Conservation (phyloP, 2,888 invertebrate species). For the Rosalia funebris region DNA sequence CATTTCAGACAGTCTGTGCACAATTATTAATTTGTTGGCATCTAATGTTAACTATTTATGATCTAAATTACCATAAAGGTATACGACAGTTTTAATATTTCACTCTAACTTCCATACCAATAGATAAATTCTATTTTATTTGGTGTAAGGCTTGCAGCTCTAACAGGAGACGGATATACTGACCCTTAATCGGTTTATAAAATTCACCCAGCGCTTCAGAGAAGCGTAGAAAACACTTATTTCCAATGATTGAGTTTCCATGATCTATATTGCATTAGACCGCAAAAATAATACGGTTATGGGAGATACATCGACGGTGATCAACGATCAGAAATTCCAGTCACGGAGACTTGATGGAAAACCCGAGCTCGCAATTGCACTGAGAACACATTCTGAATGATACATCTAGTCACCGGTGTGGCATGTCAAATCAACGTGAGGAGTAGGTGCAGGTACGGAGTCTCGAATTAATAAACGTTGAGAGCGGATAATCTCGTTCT, state of each 20-base stretch:
- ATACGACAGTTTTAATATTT: too few relatives aligned
- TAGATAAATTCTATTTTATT: too few relatives aligned
- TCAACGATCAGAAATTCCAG: slow-evolving; percentile 32
- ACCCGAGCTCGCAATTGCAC: slow-evolving; percentile 42
- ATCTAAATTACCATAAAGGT: too few relatives aligned
- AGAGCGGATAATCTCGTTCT: background rate
- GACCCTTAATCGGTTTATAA: too few relatives aligned
- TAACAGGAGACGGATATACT: too few relatives aligned
- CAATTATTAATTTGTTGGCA: too few relatives aligned
- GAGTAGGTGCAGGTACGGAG: slow-evolving; percentile 25
- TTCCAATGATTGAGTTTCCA: slow-evolving; percentile 18
- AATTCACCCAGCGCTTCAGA: too few relatives aligned
- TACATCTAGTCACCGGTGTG: slow-evolving; percentile 45
- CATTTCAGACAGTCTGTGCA: too few relatives aligned
- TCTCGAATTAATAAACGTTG: slow-evolving; percentile 17
- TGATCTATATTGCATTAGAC: slow-evolving; percentile 24
- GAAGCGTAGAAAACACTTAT: slow-evolving; percentile 17
- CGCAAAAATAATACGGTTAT: slow-evolving; percentile 27
- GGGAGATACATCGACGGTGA: slow-evolving; percentile 20
- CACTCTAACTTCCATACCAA: too few relatives aligned
- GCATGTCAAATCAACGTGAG: slow-evolving; percentile 43
- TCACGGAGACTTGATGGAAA: slow-evolving; percentile 40
- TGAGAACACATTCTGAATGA: slow-evolving; percentile 46
- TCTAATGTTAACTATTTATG: too few relatives aligned
- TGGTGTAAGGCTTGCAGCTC: too few relatives aligned